Conservation (phyloP, 2,797 vertebrate species). For the Intellagama lesueurii region DNA sequence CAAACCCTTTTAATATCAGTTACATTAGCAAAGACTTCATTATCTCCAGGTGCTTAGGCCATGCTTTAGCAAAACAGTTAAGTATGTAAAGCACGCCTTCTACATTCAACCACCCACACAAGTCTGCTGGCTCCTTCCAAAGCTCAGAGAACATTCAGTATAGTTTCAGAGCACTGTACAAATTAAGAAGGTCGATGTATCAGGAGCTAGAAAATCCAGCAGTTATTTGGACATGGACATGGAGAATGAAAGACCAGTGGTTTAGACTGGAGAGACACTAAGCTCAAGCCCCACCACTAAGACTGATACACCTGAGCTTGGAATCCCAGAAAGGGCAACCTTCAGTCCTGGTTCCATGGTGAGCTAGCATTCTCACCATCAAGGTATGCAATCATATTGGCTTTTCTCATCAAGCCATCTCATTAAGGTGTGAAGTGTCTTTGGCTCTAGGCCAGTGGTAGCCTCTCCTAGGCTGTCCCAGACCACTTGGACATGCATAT, state of each 20-base stretch:
- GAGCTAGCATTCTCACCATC: background rate
- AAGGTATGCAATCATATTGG: background rate
- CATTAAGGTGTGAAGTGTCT: background rate
- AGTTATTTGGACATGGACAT: background rate
- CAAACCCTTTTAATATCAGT: background rate
- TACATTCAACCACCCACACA: background rate
- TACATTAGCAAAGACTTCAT: background rate
- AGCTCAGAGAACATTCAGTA: background rate
- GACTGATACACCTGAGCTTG: background rate
- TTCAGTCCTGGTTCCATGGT: background rate
- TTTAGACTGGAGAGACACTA: background rate
- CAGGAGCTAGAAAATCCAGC: background rate
- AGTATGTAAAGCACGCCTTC: background rate
- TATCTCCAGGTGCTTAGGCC: background rate
- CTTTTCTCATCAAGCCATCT: background rate
- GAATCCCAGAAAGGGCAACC: background rate
- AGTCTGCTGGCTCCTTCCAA: background rate
- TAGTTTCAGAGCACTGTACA: background rate
- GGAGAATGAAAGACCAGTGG: background rate
- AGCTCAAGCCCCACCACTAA: background rate
- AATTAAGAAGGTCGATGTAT: background rate
- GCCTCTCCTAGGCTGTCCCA: background rate
- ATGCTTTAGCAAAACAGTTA: conserved; percentile 16
- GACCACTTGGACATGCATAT: background rate
- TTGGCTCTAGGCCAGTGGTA: background rate